Evolutionary conservation across 2,797 vertebrate genomes (phyloP), one percentile per base, ranked within the genome.

Genomic region (Synanceia verrucosa): DNA sequence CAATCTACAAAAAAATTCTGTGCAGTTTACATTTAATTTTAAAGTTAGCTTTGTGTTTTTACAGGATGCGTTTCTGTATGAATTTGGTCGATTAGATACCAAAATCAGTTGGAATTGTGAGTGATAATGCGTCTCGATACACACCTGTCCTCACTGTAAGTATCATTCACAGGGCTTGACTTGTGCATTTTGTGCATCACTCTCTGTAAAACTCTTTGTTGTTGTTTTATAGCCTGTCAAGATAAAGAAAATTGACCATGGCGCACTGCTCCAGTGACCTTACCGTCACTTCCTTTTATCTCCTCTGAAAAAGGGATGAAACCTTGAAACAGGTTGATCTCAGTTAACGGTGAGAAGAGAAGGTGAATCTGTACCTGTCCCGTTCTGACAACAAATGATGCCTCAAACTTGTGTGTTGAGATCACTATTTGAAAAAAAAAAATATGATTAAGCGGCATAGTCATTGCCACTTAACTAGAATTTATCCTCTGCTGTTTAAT

Each of bases 401-500:
- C 64, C 31, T 58, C 37, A 14, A 62, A 29, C 61, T 52, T 46
- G 24, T 24, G 43, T 1, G 2, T 5, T 6, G 5, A 61, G 52
- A 79, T 69, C 50, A 52, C 53, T 51, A 63, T 78, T 89, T 82
- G 73, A 47, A 82, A 79, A 79, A 74, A 47, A 82, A 79, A 79
- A 84, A 65, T 50, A 82, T 64, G 66, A 80, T 78, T 79, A 73
- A 65, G 77, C 55, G 65, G 60, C 57, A 37, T 57, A 71, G 82
- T 85, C 74, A 82, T 82, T 81, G 82, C 79, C 61, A 84, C 63
- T 82, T 83, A 71, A 81, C 53, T 81, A 50, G 75, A 87, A 86
- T 89, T 73, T 83, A 84, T 87, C 69, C 75, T 77, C 70, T 66
- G 51, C 67, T 81, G 65, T 82, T 88, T 86, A 84, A 84, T 82